Conservation (phyloP, 2,113 vertebrate genomes). For the Nesospiza acunhae region DNA sequence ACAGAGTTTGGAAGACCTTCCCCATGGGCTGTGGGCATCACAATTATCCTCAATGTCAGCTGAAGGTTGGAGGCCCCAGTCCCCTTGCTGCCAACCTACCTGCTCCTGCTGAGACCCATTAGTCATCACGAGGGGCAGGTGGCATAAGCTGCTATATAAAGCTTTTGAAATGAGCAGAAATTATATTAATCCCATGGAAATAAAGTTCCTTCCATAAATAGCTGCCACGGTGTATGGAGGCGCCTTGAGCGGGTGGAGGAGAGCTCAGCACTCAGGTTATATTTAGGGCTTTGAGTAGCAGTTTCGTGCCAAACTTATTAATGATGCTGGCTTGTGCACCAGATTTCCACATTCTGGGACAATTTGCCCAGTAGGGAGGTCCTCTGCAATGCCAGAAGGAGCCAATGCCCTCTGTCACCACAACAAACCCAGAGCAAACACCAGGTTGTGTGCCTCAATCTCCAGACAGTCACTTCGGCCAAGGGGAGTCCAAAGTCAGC, state of each 20-base stretch:
- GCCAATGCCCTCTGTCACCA: not conserved
- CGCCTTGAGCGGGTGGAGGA: slow-evolving; percentile 3
- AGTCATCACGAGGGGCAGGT: slow-evolving; percentile 30
- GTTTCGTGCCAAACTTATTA: slow-evolving; percentile 49
- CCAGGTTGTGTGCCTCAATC: not conserved
- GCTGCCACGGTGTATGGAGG: slow-evolving; percentile 27
- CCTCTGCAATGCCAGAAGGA: not conserved
- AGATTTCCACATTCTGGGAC: slow-evolving; percentile 39
- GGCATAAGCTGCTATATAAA: slow-evolving; percentile 27
- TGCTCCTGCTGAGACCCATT: slow-evolving; percentile 33
- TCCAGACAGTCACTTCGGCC: fast-evolving
- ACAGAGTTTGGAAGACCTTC: not conserved
- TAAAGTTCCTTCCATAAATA: slow-evolving; percentile 69
- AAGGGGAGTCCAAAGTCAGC: not conserved
- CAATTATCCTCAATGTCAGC: not conserved
- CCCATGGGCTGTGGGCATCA: not conserved
- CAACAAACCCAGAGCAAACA: not conserved
- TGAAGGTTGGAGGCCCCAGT: not conserved
- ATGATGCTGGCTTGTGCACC: slow-evolving; percentile 39
- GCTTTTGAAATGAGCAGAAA: slow-evolving; percentile 56
- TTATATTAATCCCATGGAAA: slow-evolving; percentile 52
- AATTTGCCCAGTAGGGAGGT: not conserved
- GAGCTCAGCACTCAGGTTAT: slow-evolving; percentile 56
- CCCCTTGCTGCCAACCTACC: not conserved
- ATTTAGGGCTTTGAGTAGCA: slow-evolving; percentile 65